phyloP scores from a whole-genome alignment of 2,113 vertebrate genomes.

The Merops nubicus region DNA sequence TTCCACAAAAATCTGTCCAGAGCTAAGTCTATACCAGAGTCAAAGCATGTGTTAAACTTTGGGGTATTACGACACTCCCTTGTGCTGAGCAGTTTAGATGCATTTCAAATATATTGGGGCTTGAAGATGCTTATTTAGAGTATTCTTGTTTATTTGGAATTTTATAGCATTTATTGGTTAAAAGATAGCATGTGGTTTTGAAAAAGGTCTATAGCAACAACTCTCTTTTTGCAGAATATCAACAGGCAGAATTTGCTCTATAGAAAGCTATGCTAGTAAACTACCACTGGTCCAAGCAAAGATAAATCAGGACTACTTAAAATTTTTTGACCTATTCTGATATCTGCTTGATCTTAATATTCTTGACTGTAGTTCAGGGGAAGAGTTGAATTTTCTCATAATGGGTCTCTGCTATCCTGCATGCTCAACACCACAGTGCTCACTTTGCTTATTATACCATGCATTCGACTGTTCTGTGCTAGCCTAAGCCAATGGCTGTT shows the following conservation, averaged over 20 bases:
- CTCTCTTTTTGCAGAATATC: neutral
- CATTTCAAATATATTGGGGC: neutral
- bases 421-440: neutral
- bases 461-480: neutral
- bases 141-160: neutral
- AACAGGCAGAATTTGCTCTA: neutral
- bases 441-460: neutral
- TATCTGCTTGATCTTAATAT: neutral
- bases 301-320: neutral
- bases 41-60: neutral
- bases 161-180: neutral
- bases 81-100: neutral
- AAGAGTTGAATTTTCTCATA: neutral
- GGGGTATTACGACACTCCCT: neutral
- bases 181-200: neutral
- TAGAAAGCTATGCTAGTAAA: neutral
- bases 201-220: neutral
- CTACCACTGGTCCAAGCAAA: neutral
- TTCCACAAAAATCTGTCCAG: neutral
- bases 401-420: neutral
- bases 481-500: neutral
- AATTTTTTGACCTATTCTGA: neutral
- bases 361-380: neutral
- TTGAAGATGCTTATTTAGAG: neutral
- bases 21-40: neutral